A percentile compares a stretch with the other conserved stretches of the same genome.
Conservation (phyloP, 1,140 invertebrate genomes). For the Frieseomelitta varia region DNA sequence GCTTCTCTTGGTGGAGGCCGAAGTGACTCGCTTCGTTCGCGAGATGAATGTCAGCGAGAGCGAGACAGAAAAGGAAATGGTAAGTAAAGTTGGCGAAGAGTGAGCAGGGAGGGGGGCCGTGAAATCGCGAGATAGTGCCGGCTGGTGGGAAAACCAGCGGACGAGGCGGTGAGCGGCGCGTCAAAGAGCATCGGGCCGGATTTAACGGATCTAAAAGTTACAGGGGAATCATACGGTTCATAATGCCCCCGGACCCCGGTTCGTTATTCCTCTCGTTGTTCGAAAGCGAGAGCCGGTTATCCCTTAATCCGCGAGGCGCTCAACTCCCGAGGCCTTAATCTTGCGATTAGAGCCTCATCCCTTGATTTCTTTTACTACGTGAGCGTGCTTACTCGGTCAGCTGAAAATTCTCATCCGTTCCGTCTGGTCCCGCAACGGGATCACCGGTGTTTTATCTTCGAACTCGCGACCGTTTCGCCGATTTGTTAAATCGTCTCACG, state of each 20-base stretch:
- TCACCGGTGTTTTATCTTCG: no score
- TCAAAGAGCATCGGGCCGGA: slow-evolving; percentile 41
- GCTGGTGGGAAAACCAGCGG: not conserved
- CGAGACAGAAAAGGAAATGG: not conserved
- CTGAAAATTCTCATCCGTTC: slow-evolving; percentile 47
- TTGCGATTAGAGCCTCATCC: slow-evolving; percentile 59
- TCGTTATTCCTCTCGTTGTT: slow-evolving; percentile 63
- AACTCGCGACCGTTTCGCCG: not conserved
- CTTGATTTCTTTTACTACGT: slow-evolving; percentile 60
- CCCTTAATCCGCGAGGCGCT: slow-evolving; percentile 58
- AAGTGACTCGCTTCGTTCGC: no score
- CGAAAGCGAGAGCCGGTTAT: slow-evolving; percentile 52
- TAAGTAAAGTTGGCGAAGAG: not conserved
- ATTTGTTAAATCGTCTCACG: not conserved
- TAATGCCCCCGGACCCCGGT: slow-evolving; percentile 25
- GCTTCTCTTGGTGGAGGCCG: no score
- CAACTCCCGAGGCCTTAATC: slow-evolving; percentile 62
- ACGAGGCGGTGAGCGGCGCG: slow-evolving; percentile 22
- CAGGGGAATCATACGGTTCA: slow-evolving; percentile 55
- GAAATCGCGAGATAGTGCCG: slow-evolving; percentile 2
- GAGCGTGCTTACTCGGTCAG: slow-evolving; percentile 10
- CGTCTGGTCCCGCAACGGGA: not conserved
- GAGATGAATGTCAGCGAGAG: not conserved
- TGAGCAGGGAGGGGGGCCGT: no score
- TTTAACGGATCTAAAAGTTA: slow-evolving; percentile 68